Percentiles rank a stretch among this genome's conserved stretches.
Conservation (phyloP, 2,113 vertebrate genomes). For the Castor canadensis region DNA sequence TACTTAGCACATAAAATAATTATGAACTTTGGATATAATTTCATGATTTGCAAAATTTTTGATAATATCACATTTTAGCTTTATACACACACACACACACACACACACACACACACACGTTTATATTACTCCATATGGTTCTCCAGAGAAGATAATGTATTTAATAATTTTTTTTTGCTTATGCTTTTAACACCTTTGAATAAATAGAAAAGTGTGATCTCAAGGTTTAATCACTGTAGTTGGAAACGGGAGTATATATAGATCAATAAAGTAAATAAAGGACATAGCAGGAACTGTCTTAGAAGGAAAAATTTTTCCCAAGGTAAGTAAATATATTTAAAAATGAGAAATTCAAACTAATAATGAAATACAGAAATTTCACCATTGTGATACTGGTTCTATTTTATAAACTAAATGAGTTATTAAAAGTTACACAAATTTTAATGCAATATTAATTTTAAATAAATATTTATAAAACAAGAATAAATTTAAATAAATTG, state of each 20-base stretch:
- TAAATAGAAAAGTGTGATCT: not conserved
- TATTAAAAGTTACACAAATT: not conserved
- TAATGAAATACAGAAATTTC: not conserved
- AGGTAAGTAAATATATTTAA: not conserved
- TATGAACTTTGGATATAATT: not conserved
- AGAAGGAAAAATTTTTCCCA: not conserved
- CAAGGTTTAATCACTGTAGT: not conserved
- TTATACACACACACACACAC: not conserved
- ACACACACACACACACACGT: not conserved
- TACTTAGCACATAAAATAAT: not conserved
- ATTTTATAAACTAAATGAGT: conserved; percentile 2
- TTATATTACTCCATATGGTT: not conserved
- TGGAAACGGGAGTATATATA: not conserved
- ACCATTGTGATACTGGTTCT: not conserved
- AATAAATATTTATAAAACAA: not conserved
- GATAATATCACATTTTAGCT: not conserved
- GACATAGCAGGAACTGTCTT: not conserved
- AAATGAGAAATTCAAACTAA: not conserved
- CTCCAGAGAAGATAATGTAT: not conserved
- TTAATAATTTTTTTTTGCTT: not conserved
- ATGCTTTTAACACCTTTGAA: not conserved
- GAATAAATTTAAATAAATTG: not conserved
- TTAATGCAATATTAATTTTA: no score
- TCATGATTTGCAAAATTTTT: not conserved
- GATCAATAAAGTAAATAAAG: not conserved